Evolutionary conservation across 2,888 invertebrate species (phyloP).

Genomic region (Phaedon cochleariae): DNA sequence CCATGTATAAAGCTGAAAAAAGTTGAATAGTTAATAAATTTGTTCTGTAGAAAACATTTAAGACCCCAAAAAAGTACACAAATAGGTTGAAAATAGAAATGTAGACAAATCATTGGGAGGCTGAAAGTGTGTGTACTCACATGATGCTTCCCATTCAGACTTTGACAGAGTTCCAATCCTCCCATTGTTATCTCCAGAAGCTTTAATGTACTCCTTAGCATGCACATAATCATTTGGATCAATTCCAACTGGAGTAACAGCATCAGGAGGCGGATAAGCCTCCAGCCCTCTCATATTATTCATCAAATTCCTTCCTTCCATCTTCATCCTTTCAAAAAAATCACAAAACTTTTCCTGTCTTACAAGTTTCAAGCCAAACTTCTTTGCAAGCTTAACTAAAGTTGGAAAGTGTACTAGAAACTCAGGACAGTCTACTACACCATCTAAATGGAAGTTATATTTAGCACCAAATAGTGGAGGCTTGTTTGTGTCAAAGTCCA

Average conservation of each 20-base stretch:
- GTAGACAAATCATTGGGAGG: neutral
- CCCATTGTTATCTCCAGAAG: constrained; percentile 55
- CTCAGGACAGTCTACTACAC: constrained; percentile 98
- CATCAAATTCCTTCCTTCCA: constrained; percentile 70
- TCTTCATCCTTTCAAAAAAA: constrained; percentile 74
- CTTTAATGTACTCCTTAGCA: constrained; percentile 69
- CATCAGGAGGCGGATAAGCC: constrained; percentile 75
- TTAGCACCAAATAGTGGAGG: constrained; percentile 93
- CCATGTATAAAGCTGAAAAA: constrained; percentile 79
- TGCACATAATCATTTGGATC: constrained; percentile 76
- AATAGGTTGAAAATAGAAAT: constrained; percentile 12
- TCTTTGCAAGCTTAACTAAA: constrained; percentile 76
- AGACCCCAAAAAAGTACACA: too few relatives aligned
- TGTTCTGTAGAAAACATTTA: too few relatives aligned
- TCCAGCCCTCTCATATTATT: constrained; percentile 83
- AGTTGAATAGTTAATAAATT: too few relatives aligned
- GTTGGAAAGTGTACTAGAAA: constrained; percentile 95
- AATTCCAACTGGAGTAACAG: constrained; percentile 67
- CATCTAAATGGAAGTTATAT: constrained; percentile 95
- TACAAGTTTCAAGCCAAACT: constrained; percentile 75
- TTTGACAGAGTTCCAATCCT: constrained; percentile 83
- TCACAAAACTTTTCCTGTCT: constrained; percentile 79
- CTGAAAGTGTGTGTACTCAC: constrained; percentile 68
- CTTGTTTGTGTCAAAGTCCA: constrained; percentile 72
- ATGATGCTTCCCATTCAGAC: constrained; percentile 92